Evolutionary conservation across 2,113 vertebrate species (phyloP).

Genomic region (Cryptotis parvus): DNA sequence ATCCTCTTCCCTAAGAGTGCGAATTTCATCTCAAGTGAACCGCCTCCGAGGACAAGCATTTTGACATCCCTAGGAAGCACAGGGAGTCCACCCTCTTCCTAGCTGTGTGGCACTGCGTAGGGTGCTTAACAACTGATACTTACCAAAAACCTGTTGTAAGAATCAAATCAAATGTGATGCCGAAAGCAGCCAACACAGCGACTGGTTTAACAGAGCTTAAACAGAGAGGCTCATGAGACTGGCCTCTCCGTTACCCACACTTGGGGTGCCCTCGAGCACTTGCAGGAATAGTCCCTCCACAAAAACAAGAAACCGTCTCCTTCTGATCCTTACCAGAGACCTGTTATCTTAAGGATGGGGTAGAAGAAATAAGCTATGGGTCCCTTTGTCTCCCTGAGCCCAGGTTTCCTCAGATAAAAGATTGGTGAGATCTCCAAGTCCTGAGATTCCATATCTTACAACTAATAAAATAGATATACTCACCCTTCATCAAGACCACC

Average conservation of each 20-base stretch:
- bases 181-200: background rate
- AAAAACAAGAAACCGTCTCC: background rate
- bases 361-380: background rate
- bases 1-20: background rate
- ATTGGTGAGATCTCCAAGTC: background rate
- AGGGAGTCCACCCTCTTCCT: background rate
- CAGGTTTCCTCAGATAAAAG: background rate
- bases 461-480: background rate
- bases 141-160: background rate
- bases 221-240: background rate
- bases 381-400: background rate
- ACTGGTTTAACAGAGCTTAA: background rate
- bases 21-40: background rate
- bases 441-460: background rate
- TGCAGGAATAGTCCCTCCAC: no score
- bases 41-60: accelerated
- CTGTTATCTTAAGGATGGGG: background rate
- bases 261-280: no score
- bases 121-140: background rate
- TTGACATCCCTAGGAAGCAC: no score
- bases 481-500: background rate
- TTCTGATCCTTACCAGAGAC: background rate
- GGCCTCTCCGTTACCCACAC: background rate
- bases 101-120: background rate
- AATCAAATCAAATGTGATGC: background rate